Evolutionary conservation across 2,888 invertebrate genomes (phyloP), one percentile per base, ranked within the genome.

Genomic region (Nomada ferruginata): DNA sequence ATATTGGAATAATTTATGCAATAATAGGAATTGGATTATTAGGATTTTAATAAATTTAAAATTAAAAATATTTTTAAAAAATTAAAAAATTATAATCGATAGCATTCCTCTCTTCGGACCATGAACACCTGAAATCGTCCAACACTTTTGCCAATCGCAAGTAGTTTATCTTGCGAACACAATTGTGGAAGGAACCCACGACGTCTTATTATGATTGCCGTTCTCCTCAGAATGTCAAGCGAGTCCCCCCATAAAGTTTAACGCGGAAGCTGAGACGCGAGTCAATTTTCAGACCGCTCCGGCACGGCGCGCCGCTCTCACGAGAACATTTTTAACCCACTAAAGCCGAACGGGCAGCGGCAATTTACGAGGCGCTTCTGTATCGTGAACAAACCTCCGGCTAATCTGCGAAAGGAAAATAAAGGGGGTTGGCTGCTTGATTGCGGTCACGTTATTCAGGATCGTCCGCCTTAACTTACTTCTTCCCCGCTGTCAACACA

Each of bases 381-480:
- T 70, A 57, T 66, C 69, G 77, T 15, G 65, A 60, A 53, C 57
- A 73, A 69, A 69, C 76, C 53, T 18, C 23, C 3, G 65, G 57
- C 55, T 79, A 68, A 75, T 75, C 71, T 74, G 66, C 71, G 66
- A 71, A 59, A 72, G 78, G 73, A 78, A 79, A 79, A 79, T 77
- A 72, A 65, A 66, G 57, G 74, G 68, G 29, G 23, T 15, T n/a
- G 20, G 10, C n/a, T 23, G 71, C 44, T 69, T 82, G 83, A 83
- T 83, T 78, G 77, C 69, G 53, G 66, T 20, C 47, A 66, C 23
- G 78, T 83, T 82, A 78, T 78, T 82, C 78, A 59, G 82, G 47
- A 69, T 47, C 71, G 83, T 52, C 64, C 18, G 83, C 71, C 63
- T 83, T 69, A 71, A 75, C 71, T 71, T 64, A 75, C 79, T 82